Evolutionary conservation across 1,140 invertebrate genomes (phyloP), one percentile per base, ranked within the genome.

Genomic region (Metaphire vulgaris): DNA sequence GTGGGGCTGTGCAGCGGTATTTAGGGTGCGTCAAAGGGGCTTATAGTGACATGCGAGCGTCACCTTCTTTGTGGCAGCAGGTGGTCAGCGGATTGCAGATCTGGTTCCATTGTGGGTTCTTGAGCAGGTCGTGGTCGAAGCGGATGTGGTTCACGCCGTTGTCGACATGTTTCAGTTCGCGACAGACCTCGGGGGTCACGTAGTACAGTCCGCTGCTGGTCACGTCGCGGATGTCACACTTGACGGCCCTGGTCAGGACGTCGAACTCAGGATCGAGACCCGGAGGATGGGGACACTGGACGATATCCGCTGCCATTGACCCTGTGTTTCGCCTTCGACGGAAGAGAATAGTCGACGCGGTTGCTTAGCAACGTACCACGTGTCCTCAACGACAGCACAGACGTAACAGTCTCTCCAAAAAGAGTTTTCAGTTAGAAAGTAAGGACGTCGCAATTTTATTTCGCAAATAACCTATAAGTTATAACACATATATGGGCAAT

Each of bases 91-190:
- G 33, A 2, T 26, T 67, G 34, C 26, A 29, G 30, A 31, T 64
- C n/a, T 29, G 21, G 30, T 64, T 64, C 16, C n/a, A 74, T 65
- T 69, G 6, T 2, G 28, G 6, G 28, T 29, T 30, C 68, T 32
- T 2, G 6, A 32, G 68, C n/a, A 69, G 68, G 31, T 32, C 28
- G 15, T 69, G 68, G 28, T 32, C 83, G 34, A 85, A 76, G 21
- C 77, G 79, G 16, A 85, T 76, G 79, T 85, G 83, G 32, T 84
- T 79, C n/a, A 83, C 41, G n/a, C 80, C 83, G 78, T 82, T 84
- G 30, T 79, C 78, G 67, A 84, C 81, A n/a, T 79, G 77, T 1
- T 80, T 77, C 31, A 84, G 66, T 73, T 85, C 83, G 32, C 80
- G 76, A 14, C 80, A 80, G 33, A 84, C 78, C 72, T 85, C 83